Evolutionary conservation across 2,888 invertebrate species (phyloP), one percentile per base, ranked within the genome.

Genomic region (Podabrus alpinus): DNA sequence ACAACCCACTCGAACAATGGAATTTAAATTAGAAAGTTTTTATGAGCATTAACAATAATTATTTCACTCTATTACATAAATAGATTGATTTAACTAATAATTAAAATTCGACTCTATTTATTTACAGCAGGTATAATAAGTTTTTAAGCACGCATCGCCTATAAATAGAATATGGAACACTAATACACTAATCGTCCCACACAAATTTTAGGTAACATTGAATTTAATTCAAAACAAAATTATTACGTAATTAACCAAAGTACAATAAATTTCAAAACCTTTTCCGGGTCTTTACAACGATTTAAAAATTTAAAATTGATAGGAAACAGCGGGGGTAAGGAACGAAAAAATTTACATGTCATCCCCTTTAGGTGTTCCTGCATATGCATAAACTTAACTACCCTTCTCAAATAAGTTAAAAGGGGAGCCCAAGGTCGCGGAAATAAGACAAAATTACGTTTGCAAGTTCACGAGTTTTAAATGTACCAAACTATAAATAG

Each of bases 311-410:
- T 13, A 45, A 45, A 45, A 45, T 45, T 45, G n/a, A 45, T n/a
- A 45, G n/a, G 62, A 64, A 21, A 17, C 15, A n/a, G 59, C 16
- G 71, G 67, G 60, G 67, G 15, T 21, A 2, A 66, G 59, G 17
- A 71, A n/a, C 15, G 16, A 68, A 60, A 61, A 72, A 25, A 68
- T 61, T 72, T 61, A 68, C 68, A 68, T 68, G 29, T 61, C 19
- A 61, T 21, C 70, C 59, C 60, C 70, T 60, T 70, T 68, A 17
- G 45, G 29, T 29, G 45, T 67, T 25, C 66, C 67, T 74, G 68
- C 74, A 74, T 74, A 74, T 74, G 74, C 70, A 74, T 71, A 71
- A 68, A 62, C 74, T 16, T 68, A 71, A 74, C 74, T 71, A 71
- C 74, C 74, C 74, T 71, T 62, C 71, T 71, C 61, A 69, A 71